Percentiles rank a stretch among this genome's conserved stretches.
phyloP scores from a whole-genome alignment of 2,113 vertebrate species.

The Melanerpes formicivorus region DNA sequence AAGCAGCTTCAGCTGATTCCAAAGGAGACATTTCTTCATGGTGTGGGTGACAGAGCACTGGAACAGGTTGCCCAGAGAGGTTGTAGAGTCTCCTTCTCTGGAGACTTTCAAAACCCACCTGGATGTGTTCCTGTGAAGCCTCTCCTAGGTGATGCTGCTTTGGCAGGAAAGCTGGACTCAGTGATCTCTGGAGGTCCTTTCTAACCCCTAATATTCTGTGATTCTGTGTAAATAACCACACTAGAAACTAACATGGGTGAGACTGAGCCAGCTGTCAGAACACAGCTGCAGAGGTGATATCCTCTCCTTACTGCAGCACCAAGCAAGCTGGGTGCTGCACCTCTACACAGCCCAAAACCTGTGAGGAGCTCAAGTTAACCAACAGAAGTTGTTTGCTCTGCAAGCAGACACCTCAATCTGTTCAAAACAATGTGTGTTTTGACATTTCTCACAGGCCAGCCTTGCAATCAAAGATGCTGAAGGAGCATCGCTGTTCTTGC shows the following conservation, averaged over 20 bases:
- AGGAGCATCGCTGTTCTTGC: neutral
- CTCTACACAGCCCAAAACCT: neutral
- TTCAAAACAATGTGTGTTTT: neutral
- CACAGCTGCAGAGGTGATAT: neutral
- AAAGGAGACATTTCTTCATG: neutral
- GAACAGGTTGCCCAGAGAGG: too few species aligned
- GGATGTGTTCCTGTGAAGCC: too few species aligned
- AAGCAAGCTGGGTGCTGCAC: neutral
- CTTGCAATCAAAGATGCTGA: neutral
- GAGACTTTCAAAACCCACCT: too few species aligned
- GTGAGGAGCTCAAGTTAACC: neutral
- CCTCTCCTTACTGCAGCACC: neutral
- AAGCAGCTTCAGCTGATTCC: neutral
- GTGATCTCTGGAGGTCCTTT: too few species aligned
- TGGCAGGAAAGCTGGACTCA: too few species aligned
- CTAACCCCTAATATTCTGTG: too few species aligned
- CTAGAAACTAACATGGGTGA: neutral
- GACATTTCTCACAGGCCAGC: neutral
- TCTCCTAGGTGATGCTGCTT: too few species aligned
- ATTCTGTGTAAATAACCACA: neutral
- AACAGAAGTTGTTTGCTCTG: neutral
- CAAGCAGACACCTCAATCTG: neutral
- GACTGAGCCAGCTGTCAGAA: neutral
- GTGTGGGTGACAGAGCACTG: too few species aligned
- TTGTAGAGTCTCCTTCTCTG: too few species aligned